Base-by-base conservation (phyloP, 2,888 invertebrate species). In the Axea sp. region DNA sequence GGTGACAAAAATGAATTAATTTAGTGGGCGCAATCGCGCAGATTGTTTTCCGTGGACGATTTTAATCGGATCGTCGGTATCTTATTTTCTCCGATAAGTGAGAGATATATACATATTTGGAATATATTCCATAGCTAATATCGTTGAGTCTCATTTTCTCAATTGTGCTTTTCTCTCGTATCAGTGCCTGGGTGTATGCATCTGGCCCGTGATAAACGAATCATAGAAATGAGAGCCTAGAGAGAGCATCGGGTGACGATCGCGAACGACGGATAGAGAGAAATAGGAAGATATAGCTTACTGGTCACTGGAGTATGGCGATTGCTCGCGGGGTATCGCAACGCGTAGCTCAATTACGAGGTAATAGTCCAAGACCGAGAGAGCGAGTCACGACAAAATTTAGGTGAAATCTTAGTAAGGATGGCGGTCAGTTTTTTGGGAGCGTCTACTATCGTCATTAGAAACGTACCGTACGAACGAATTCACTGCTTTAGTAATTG, bases 341-440 rank as follows among this genome's bases (percentile, higher is more conserved):
- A 15, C 39, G 55, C 49, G 28, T 37, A 26, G 68, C 49, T 59
- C 6, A 59, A 51, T 65, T 64, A 60, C 59, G 60, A 57, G 65
- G 55, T 47, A 45, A 60, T 65, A 71, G 67, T 68, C 67, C 62
- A 53, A 73, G 57, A 49, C 26, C 72, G 76, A 71, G 62, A 69
- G 69, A 59, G 67, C 59, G 68, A 64, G 69, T 77, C 74, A 45
- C 64, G 74, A 69, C 22, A 71, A 71, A 74, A 60, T 53, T 75
- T 74, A 69, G 72, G 53, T 64, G 47, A 57, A 67, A 62, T 74
- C 73, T 77, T 75, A 74, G 65, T 76, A 74, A 77, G 75, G 65
- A 57, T 57, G 51, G 45, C 65, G 64, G 53, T 73, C 65, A 53
- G 43, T 73, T 49, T 73, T 68, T 62, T 71, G 72, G 65, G 72